Evolutionary conservation across 2,113 vertebrate genomes (phyloP), one percentile per base, ranked within the genome.

Genomic region (Erythrolamprus reginae): DNA sequence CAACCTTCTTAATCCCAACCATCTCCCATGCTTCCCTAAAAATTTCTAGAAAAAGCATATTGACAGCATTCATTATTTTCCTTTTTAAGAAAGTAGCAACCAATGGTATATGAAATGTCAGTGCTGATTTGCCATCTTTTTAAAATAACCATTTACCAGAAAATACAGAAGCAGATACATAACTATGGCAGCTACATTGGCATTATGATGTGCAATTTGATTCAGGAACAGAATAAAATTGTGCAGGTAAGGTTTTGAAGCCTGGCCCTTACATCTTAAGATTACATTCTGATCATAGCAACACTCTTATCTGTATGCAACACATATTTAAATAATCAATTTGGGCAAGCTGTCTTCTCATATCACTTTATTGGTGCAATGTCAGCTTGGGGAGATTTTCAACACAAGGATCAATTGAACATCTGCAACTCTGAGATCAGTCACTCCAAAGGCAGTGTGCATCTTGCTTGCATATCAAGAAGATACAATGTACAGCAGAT

Each of bases 301-400:
- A n/a, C 45, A n/a, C 1, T 48, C 3, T 23, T 12, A 87, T 53
- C 8, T 33, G 26, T n/a, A 33, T 87, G 38, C 19, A 87, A 13
- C 38, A 33, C 23, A 82, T 56, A 84, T 90, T 89, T 83, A 88
- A 91, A 88, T 84, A 51, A 86, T 50, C 45, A 61, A 15, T 88
- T 88, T 58, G 28, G 47, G 23, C 52, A 91, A 88, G n/a, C 23
- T 83, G n/a, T 83, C 21, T 91, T 87, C 12, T n/a, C 26, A 8
- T 90, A 82, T 38, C 52, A 53, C 21, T 77, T 83, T 26, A 87
- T 1, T 26, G 56, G 28, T 48, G 26, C 58, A 53, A 26, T 10
- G 10, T 47, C 56, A 23, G 24, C 28, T 23, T 56, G 42, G 55
- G 19, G 38, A 89, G 55, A 55, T 47, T 90, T 48, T 90, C 70